A percentile compares a stretch with the other conserved stretches of the same genome.
These are phyloP conservation scores for Quadriops clusia DNA, from an alignment of 2,888 invertebrate genomes.

Conservation along the genomic window DNA sequence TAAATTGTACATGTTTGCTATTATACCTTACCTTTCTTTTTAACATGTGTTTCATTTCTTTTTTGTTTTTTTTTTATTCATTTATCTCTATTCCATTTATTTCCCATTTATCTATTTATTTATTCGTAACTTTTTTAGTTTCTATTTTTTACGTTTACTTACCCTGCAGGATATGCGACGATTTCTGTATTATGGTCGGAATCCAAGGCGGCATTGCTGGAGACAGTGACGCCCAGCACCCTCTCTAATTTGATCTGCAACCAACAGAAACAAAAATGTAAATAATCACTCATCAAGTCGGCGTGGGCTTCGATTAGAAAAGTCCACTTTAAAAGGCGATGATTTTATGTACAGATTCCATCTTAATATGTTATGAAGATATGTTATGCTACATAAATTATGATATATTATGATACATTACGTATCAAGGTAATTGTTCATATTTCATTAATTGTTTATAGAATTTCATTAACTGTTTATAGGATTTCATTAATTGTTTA, in stretches of 20 bases:
- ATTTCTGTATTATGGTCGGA: slow-evolving; percentile 78
- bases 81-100: background rate
- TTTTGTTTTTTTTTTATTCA: slow-evolving; percentile 1
- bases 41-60: background rate
- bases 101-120: background rate
- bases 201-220: slow-evolving; percentile 83
- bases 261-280: slow-evolving; percentile 22
- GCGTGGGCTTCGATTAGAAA: no score
- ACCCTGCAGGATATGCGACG: slow-evolving; percentile 96
- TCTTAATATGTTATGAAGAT: no score
- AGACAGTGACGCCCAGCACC: slow-evolving; percentile 89
- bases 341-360: no score
- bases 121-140: slow-evolving; percentile 6
- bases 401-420: no score
- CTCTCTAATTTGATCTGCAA: slow-evolving; percentile 89
- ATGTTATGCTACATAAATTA: no score
- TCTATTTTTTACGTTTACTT: slow-evolving; percentile 40
- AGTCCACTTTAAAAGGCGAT: no score
- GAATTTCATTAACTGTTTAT: no score
- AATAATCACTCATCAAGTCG: no score
- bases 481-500: no score
- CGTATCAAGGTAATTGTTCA: no score
- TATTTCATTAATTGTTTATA: no score
- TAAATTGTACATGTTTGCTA: background rate
- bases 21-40: background rate